Evolutionary conservation across 1,140 invertebrate species (phyloP).

Genomic region (Drosophila orosa): DNA sequence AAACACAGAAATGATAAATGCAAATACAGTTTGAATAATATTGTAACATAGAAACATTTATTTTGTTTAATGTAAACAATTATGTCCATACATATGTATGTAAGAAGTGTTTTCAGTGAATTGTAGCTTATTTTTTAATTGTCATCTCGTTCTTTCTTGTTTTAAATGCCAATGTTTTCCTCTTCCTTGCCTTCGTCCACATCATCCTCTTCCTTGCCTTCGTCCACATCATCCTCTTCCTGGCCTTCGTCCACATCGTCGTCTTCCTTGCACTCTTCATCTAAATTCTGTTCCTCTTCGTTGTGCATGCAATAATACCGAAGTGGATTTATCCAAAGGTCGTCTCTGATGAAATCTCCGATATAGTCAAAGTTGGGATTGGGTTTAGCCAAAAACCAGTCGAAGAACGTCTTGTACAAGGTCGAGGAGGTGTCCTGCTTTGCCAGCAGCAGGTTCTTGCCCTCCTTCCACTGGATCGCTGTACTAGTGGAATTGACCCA

Average conservation of each 20-base stretch:
- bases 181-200: too few relatives aligned
- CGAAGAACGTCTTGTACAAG: constrained; percentile 90
- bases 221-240: constrained; percentile 46
- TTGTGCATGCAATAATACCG: constrained; percentile 93
- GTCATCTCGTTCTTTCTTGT: not conserved
- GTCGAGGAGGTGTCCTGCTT: constrained; percentile 84
- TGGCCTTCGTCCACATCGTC: too few relatives aligned
- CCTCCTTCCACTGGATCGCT: constrained; percentile 91
- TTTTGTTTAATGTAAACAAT: not conserved
- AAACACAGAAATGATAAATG: too few relatives aligned
- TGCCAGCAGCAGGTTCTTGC: constrained; percentile 87
- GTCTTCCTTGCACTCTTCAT: constrained; percentile 72
- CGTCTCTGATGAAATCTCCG: constrained; percentile 93
- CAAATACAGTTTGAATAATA: not conserved
- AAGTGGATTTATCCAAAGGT: constrained; percentile 95
- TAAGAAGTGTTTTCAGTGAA: not conserved
- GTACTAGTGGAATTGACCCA: constrained; percentile 88
- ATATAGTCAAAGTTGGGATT: constrained; percentile 92
- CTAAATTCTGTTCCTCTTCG: constrained; percentile 66
- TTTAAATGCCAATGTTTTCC: too few relatives aligned
- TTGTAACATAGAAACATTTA: not conserved
- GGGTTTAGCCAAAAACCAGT: constrained; percentile 91
- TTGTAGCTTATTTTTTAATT: not conserved
- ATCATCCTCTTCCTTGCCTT: constrained; percentile 7
- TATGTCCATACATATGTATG: not conserved